phyloP scores from a whole-genome alignment of 1,140 invertebrate species.

The Heliconius hermathena region DNA sequence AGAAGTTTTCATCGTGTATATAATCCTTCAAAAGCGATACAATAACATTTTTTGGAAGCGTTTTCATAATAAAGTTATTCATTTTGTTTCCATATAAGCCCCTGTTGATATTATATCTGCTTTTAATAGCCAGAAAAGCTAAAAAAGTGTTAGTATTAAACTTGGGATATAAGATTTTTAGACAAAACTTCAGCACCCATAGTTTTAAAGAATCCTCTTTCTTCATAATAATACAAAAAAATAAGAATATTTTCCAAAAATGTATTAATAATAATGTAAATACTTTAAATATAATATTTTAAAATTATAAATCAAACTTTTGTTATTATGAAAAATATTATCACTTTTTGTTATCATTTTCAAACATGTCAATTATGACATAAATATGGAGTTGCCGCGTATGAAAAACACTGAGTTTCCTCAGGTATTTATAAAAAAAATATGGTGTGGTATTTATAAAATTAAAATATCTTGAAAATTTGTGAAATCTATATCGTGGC shows the following conservation, averaged over 20 bases:
- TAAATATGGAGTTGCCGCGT: not conserved
- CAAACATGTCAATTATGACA: conserved; percentile 3
- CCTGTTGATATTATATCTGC: conserved; percentile 59
- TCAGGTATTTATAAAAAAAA: not conserved
- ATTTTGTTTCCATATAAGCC: conserved; percentile 42
- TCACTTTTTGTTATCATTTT: conserved; percentile 1
- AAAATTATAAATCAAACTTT: not conserved
- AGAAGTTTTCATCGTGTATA: conserved; percentile 50
- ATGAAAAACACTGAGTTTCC: not conserved
- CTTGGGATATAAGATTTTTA: conserved; percentile 75
- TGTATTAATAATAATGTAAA: not conserved
- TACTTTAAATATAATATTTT: not conserved
- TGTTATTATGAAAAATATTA: not conserved
- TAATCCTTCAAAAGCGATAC: conserved; percentile 50
- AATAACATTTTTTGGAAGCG: conserved; percentile 50
- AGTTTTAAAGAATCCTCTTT: conserved; percentile 53
- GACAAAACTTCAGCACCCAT: conserved; percentile 72
- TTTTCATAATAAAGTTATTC: conserved; percentile 56
- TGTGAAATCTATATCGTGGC: not conserved
- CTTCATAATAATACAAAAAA: conserved; percentile 51
- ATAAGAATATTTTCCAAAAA: not conserved
- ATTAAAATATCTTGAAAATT: too few species aligned
- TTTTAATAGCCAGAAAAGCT: conserved; percentile 71
- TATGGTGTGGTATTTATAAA: too few species aligned
- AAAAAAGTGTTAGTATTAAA: conserved; percentile 67